Evolutionary conservation across 2,797 vertebrate genomes (phyloP), one percentile per base, ranked within the genome.

Genomic region (Crenuchus spilurus): DNA sequence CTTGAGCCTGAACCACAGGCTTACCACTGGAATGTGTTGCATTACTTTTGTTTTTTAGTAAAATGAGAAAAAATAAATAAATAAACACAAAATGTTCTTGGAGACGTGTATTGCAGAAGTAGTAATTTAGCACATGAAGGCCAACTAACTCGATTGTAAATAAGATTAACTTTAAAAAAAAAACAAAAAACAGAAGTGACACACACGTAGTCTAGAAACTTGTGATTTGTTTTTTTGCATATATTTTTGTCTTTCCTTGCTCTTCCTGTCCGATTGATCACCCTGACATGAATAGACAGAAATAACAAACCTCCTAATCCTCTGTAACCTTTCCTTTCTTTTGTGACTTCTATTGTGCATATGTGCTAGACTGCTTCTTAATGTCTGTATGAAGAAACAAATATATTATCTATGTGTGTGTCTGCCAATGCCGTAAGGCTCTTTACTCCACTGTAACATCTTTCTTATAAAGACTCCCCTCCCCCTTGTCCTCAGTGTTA

Each of bases 21-120:
- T 91, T 89, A 88, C 88, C 91, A 92, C 92, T 94, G 92, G 92
- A 93, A 93, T 92, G 92, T 93, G 90, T 92, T 93, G 87, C 90
- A 89, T 82, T 65, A 60, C 63, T 82, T 90, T 90, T 91, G 87
- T 90, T 92, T 93, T 92, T 87, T 87, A 88, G 89, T 83, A 90
- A 92, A 89, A 89, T 68, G 1, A 13, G 55, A 66, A 66, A 75
- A 67, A 3, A 73, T 67, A 77, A 65, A 41, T 44, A 69, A 80
- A 82, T 70, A 88, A 90, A 14, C 4, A 18, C 14, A 35, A 88
- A 89, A 87, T 90, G 85, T 89, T 88, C 82, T 88, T 85, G 74
- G 84, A 84, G 91, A 91, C 88, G 24, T 30, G 89, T 92, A 90
- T 92, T 91, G 88, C 90, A 89, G 22, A 91, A 91, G 88, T 92